Evolutionary conservation across 2,888 invertebrate genomes (phyloP).

Genomic region (Colostygia pectinataria): DNA sequence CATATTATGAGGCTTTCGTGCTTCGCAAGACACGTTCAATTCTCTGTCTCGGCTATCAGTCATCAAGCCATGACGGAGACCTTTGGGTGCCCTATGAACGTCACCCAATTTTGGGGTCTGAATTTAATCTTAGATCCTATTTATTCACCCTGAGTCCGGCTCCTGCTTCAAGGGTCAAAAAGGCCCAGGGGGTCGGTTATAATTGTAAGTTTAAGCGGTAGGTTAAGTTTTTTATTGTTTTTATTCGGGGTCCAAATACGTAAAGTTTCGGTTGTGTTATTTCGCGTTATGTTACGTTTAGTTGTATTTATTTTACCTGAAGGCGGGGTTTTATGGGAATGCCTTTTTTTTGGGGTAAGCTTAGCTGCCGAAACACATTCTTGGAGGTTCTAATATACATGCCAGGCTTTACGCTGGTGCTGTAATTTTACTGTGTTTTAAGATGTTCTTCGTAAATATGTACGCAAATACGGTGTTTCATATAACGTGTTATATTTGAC

Average conservation of each 20-base stretch:
- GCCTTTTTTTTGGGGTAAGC: neutral
- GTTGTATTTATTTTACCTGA: slow-evolving; percentile 19
- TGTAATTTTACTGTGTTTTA: too few relatives aligned
- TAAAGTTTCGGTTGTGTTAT: slow-evolving; percentile 18
- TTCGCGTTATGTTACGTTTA: slow-evolving; percentile 10
- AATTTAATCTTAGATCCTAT: too few relatives aligned
- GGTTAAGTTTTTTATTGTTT: slow-evolving; percentile 38
- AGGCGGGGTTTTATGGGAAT: neutral
- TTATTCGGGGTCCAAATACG: slow-evolving; percentile 30
- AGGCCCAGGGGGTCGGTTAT: slow-evolving; percentile 29
- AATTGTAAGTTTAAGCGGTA: slow-evolving; percentile 37
- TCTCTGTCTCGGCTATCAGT: too few relatives aligned
- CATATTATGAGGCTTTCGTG: too few relatives aligned
- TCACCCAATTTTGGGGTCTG: too few relatives aligned
- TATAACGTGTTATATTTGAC: too few relatives aligned
- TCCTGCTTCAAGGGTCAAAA: slow-evolving; percentile 25
- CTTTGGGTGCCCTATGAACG: too few relatives aligned
- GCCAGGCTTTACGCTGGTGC: too few relatives aligned
- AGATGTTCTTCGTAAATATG: too few relatives aligned
- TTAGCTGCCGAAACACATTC: neutral
- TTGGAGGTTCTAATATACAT: neutral
- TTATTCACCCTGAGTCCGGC: neutral
- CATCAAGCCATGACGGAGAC: too few relatives aligned
- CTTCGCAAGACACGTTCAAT: too few relatives aligned
- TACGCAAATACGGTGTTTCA: too few relatives aligned